phyloP scores from a whole-genome alignment of 1,140 invertebrate species.

The Anastrepha ludens region DNA sequence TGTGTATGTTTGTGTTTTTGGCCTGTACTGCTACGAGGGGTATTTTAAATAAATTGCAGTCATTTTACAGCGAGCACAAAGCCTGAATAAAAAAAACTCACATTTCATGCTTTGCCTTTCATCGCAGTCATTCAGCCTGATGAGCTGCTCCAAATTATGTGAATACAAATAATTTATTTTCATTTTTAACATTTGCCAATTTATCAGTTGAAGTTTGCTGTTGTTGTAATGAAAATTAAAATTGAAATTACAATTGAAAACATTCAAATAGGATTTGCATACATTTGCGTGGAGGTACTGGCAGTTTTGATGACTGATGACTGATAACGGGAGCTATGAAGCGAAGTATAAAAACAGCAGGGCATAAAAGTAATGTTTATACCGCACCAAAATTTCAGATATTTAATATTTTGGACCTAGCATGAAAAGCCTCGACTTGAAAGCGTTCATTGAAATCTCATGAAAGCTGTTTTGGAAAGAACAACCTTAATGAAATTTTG shows the following conservation, averaged over 20 bases:
- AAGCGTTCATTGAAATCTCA: no score
- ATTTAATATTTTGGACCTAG: no score
- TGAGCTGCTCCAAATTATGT: constrained; percentile 28
- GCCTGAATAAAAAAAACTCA: background rate
- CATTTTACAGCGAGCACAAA: constrained; percentile 8
- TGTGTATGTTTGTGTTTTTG: background rate
- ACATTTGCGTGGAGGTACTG: background rate
- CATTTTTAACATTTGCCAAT: constrained; percentile 35
- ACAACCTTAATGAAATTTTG: no score
- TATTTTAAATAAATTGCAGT: constrained; percentile 51
- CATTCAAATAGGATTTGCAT: constrained; percentile 25
- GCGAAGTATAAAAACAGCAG: no score
- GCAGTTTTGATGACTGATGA: background rate
- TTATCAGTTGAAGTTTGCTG: background rate
- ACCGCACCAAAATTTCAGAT: no score
- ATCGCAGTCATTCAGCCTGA: constrained; percentile 6
- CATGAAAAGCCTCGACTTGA: no score
- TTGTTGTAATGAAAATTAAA: background rate
- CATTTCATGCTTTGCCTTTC: background rate
- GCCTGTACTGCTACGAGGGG: background rate
- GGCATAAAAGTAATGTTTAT: no score
- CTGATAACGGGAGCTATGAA: no score
- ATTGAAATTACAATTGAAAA: constrained; percentile 39
- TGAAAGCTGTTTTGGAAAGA: no score
- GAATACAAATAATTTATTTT: constrained; percentile 44